Conservation (phyloP, 2,797 vertebrate genomes). For the Pseudomugil tenellus region DNA sequence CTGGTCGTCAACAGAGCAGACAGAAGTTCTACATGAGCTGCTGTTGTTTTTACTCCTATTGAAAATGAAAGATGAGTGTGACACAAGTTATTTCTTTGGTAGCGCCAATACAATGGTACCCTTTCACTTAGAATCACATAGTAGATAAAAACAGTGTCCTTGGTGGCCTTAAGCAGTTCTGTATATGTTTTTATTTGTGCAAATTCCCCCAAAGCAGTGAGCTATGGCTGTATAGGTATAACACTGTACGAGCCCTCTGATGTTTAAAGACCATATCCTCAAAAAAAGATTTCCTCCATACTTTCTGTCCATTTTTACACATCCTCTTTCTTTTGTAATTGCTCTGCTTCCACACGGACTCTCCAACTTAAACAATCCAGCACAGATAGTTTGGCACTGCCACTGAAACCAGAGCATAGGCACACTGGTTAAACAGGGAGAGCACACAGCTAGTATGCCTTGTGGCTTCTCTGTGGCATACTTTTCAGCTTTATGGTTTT, state of each 20-base stretch:
- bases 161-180: constrained; percentile 8
- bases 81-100: not conserved
- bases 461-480: constrained; percentile 69
- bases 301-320: constrained; percentile 57
- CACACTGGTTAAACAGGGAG: constrained; percentile 52
- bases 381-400: constrained; percentile 65
- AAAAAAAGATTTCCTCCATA: constrained; percentile 38
- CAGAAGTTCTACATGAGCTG: not conserved
- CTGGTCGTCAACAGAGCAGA: too few species aligned
- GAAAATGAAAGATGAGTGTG: constrained; percentile 8
- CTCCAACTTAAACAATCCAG: constrained; percentile 70
- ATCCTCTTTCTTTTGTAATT: constrained; percentile 63
- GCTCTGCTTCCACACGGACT: constrained; percentile 35
- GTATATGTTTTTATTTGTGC: constrained; percentile 13
- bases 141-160: constrained; percentile 23
- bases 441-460: constrained; percentile 59
- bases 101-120: not conserved
- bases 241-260: constrained; percentile 31
- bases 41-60: constrained; percentile 16
- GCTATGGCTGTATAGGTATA: constrained; percentile 23
- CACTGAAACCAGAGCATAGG: constrained; percentile 51
- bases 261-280: constrained; percentile 54
- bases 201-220: constrained; percentile 39
- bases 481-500: constrained; percentile 63
- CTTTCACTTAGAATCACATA: constrained; percentile 11